These are phyloP conservation scores for Anoplopoma fimbria DNA, from an alignment of 2,113 vertebrate genomes.

Conservation along the genomic window DNA sequence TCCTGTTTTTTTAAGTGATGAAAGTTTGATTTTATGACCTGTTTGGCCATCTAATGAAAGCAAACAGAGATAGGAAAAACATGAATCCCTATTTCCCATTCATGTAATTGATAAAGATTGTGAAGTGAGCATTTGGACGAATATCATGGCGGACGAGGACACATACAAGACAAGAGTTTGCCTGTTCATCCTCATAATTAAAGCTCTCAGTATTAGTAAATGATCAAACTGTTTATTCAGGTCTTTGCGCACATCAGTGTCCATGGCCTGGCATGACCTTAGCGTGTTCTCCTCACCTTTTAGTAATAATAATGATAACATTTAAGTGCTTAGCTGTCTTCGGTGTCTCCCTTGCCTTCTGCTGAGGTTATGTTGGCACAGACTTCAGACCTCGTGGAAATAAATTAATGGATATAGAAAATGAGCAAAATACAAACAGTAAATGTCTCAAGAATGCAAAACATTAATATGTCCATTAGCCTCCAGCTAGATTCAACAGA, in stretches of 20 bases:
- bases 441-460: not conserved
- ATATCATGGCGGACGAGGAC: not conserved
- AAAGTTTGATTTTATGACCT: not conserved
- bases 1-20: slow-evolving; percentile 4
- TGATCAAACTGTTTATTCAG: not conserved
- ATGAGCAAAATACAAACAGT: not conserved
- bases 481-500: slow-evolving; percentile 26
- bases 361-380: not conserved
- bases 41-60: not conserved
- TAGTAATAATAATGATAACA: not conserved
- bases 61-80: not conserved
- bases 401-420: not conserved
- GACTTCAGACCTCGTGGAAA: not conserved
- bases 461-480: slow-evolving; percentile 18
- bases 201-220: not conserved
- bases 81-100: not conserved
- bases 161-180: not conserved
- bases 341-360: not conserved
- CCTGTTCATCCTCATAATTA: slow-evolving; percentile 4
- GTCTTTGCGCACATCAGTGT: not conserved
- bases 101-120: not conserved
- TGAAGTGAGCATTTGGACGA: not conserved
- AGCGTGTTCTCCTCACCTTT: not conserved
- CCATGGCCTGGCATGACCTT: not conserved
- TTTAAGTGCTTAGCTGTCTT: not conserved